Conservation (phyloP, 2,113 vertebrate genomes). For the Corythaixoides concolor region DNA sequence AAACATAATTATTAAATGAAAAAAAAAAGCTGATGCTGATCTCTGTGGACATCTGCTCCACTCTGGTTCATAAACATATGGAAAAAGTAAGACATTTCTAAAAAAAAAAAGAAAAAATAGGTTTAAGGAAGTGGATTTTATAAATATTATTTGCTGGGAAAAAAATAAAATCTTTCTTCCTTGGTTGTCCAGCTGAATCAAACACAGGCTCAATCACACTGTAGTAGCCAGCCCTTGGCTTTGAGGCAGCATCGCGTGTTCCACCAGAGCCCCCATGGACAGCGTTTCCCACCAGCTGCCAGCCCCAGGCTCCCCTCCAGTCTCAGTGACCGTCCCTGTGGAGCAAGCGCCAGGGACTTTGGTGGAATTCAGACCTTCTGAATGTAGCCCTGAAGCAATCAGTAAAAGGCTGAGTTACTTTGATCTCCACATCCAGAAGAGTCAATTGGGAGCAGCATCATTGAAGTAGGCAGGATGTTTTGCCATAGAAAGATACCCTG, state of each 20-base stretch:
- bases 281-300: neutral
- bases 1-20: conserved; percentile 8
- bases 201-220: neutral
- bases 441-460: conserved; percentile 28
- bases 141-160: neutral
- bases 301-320: neutral
- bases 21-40: neutral
- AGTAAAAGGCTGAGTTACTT: conserved; percentile 4
- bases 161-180: neutral
- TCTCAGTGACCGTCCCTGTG: neutral
- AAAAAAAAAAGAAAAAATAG: neutral
- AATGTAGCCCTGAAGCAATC: neutral
- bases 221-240: neutral
- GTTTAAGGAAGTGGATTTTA: neutral
- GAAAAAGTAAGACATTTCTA: conserved; percentile 2
- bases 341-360: neutral
- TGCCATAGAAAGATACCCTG: neutral
- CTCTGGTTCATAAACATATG: neutral
- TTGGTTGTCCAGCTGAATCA: neutral
- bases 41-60: neutral
- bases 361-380: neutral
- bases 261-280: neutral
- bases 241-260: neutral
- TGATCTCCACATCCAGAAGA: conserved; percentile 34
- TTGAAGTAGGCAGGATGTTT: conserved; percentile 12